A percentile compares a stretch with the other conserved stretches of the same genome.
Conservation (phyloP, 2,888 invertebrate genomes). For the Orchesella flavescens region DNA sequence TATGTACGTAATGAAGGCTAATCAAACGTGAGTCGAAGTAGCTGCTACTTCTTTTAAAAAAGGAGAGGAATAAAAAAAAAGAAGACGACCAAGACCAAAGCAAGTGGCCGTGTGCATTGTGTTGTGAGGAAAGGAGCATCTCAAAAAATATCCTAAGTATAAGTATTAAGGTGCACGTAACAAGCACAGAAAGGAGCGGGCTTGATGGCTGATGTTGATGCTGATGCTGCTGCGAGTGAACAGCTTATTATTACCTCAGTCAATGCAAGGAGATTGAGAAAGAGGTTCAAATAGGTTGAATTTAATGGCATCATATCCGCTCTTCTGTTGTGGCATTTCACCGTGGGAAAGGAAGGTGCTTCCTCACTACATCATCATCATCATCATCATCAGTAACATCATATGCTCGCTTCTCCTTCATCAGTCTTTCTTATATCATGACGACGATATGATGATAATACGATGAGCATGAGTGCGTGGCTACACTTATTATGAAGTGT, state of each 20-base stretch:
- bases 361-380: slow-evolving; percentile 69
- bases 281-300: slow-evolving; percentile 67
- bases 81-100: not conserved
- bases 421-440: not conserved
- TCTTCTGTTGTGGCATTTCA: slow-evolving; percentile 71
- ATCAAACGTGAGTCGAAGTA: not conserved
- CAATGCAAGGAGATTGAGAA: slow-evolving; percentile 55
- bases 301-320: slow-evolving; percentile 72
- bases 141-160: no score
- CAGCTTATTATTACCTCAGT: slow-evolving; percentile 58
- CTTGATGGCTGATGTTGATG: not conserved
- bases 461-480: not conserved
- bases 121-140: not conserved
- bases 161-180: no score
- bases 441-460: not conserved
- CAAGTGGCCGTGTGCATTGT: not conserved
- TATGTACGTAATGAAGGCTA: slow-evolving; percentile 11
- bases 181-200: slow-evolving; percentile 10
- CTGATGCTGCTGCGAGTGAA: no score
- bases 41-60: not conserved
- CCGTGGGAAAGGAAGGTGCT: slow-evolving; percentile 73
- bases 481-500: not conserved
- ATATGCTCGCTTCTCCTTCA: slow-evolving; percentile 32
- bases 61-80: not conserved
- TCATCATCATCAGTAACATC: slow-evolving; percentile 55